Evolutionary conservation across 2,113 vertebrate genomes (phyloP), one percentile per base, ranked within the genome.

Genomic region (Apus apus): DNA sequence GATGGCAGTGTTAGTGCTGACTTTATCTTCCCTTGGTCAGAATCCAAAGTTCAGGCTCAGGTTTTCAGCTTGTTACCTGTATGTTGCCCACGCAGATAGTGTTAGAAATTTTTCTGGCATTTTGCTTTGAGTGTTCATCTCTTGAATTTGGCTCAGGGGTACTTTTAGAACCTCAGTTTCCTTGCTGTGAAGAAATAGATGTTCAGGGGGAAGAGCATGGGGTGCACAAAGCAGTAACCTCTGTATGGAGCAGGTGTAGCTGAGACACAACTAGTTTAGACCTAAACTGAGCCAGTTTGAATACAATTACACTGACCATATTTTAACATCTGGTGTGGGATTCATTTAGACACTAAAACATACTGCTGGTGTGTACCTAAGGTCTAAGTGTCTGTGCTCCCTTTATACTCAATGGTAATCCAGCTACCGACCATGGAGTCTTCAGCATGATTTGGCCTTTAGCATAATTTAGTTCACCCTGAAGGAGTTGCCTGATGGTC

Each of bases 341-440:
- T 66, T 90, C 46, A 57, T 13, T 13, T 61, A 29, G 56, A 36
- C 18, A 38, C 29, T 90, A 8, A 45, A 65, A 34, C 36, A 70
- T 0, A 0, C 26, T 73, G 12, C 6, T 1, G 1, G 21, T 21
- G 40, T 30, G 40, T 65, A 34, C 0, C 0, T 38, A 72, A 56
- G 27, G 8, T 40, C 43, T 16, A 27, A 57, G 36, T 74, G 23
- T 43, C 56, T 68, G 1, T 21, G 29, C 15, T 77, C 5, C 34
- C 25, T 23, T 74, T 32, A 9, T 11, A 30, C 8, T 46, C 38
- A 29, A 0, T 6, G 53, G 46, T 74, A 56, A 66, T 50, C 19
- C 36, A 57, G 21, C 32, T 32, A 20, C 13, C 51, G 20, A 61
- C 25, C 22, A 29, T 32, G 53, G 22, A 91, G 32, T 32, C 34